Evolutionary conservation across 2,888 invertebrate genomes (phyloP).

Genomic region (Neoascia interrupta): DNA sequence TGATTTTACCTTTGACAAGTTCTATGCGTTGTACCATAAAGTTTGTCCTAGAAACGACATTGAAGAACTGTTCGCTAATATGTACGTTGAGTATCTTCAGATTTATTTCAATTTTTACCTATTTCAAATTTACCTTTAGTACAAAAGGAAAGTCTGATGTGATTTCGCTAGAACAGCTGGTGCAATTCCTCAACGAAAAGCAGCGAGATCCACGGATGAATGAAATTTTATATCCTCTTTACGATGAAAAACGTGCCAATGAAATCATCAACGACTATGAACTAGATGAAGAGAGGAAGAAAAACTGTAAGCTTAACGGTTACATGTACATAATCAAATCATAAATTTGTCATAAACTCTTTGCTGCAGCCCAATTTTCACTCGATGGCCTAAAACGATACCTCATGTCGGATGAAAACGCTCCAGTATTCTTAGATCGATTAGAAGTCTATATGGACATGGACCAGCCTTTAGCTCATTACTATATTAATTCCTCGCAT

Average conservation of each 20-base stretch:
- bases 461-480: conserved; percentile 98
- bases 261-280: conserved; percentile 98
- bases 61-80: conserved; percentile 96
- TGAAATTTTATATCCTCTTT: conserved; percentile 98
- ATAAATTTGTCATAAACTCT: too few species aligned
- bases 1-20: conserved; percentile 98
- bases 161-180: conserved; percentile 92
- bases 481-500: conserved; percentile 99
- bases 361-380: conserved; percentile 88
- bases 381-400: conserved; percentile 98
- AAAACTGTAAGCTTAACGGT: conserved; percentile 73
- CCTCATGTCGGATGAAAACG: conserved; percentile 99
- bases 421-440: conserved; percentile 99
- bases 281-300: conserved; percentile 84
- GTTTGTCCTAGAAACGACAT: conserved; percentile 99
- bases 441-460: conserved; percentile 98
- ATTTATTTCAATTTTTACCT: too few species aligned
- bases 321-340: too few species aligned
- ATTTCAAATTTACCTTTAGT: too few species aligned
- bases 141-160: conserved; percentile 94
- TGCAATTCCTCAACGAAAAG: conserved; percentile 96
- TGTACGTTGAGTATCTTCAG: conserved; percentile 84
- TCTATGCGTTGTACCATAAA: conserved; percentile 98
- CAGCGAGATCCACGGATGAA: conserved; percentile 98
- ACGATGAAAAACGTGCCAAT: conserved; percentile 94